A percentile compares a stretch with the other conserved stretches of the same genome.
These are phyloP conservation scores for Gadus chalcogrammus DNA, from an alignment of 2,113 vertebrate species.

Conservation along the genomic window DNA sequence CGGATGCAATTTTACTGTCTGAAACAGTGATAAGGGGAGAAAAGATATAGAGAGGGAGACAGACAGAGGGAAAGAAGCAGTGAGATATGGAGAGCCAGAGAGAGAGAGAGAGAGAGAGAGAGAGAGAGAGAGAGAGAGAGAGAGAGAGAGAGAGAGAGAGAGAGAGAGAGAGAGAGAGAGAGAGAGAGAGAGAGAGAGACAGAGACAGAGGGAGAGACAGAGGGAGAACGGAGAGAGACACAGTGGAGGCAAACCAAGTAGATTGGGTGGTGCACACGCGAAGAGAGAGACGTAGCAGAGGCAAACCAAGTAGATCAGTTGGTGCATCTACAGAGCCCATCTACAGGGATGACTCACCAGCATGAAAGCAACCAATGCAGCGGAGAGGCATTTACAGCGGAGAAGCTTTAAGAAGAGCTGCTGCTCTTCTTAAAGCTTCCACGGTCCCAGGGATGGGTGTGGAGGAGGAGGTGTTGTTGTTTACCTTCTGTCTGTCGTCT, in stretches of 20 bases:
- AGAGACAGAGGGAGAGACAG: no score
- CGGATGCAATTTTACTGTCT: no score
- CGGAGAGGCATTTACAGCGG: conserved; percentile 16
- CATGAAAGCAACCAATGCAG: conserved; percentile 18
- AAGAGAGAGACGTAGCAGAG: neutral
- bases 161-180: conserved; percentile 1
- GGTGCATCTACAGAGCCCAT: neutral
- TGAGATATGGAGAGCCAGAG: neutral
- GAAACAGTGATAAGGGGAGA: no score
- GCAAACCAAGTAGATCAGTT: conserved; percentile 37
- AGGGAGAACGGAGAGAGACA: no score
- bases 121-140: conserved; percentile 9
- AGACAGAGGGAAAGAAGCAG: neutral
- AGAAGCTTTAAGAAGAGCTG: neutral
- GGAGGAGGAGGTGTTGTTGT: no score
- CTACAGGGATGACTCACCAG: neutral
- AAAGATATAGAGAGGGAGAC: no score
- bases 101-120: conserved; percentile 1
- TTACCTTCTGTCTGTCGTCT: no score
- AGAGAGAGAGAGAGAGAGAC: conserved; percentile 12
- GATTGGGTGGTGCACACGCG: no score
- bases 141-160: no score
- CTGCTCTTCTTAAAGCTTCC: no score
- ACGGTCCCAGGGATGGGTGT: no score
- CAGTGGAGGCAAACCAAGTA: conserved; percentile 1